phyloP scores from a whole-genome alignment of 2,888 invertebrate genomes.

The Dynastes grantii region DNA sequence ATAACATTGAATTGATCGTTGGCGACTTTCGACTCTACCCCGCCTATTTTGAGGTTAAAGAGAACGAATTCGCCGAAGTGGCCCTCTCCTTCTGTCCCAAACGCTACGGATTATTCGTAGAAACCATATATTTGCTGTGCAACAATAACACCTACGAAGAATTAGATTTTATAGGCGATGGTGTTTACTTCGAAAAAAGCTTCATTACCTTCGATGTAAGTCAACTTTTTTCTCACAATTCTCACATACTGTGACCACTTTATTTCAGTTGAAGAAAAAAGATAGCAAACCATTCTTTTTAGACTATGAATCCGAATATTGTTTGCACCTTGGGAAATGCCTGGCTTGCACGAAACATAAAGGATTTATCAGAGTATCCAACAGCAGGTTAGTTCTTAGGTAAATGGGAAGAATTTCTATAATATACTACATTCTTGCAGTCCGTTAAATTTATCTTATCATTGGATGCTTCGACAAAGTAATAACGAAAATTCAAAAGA shows the following conservation, averaged over 20 bases:
- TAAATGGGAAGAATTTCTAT: not conserved
- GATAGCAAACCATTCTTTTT: slow-evolving; percentile 51
- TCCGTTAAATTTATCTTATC: slow-evolving; percentile 56
- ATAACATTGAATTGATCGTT: slow-evolving; percentile 62
- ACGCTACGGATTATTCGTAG: slow-evolving; percentile 66
- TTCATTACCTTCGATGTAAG: slow-evolving; percentile 61
- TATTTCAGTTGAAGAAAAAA: slow-evolving; percentile 46
- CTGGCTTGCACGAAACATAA: slow-evolving; percentile 49
- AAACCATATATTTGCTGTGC: slow-evolving; percentile 68
- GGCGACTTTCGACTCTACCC: slow-evolving; percentile 68
- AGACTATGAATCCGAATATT: slow-evolving; percentile 56
- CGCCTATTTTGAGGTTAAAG: slow-evolving; percentile 66
- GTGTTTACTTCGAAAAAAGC: slow-evolving; percentile 63
- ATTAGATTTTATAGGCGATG: slow-evolving; percentile 70
- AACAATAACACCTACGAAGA: slow-evolving; percentile 68
- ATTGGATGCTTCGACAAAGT: slow-evolving; percentile 47
- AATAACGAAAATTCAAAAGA: slow-evolving; percentile 57
- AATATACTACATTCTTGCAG: slow-evolving; percentile 54
- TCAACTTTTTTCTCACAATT: not conserved
- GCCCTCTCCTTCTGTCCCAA: slow-evolving; percentile 67
- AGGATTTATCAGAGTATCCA: slow-evolving; percentile 58
- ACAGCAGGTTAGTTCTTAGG: slow-evolving; percentile 58
- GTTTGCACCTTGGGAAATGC: slow-evolving; percentile 59
- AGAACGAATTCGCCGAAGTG: slow-evolving; percentile 66
- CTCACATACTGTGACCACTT: too few species aligned